Evolutionary conservation across 1,140 invertebrate genomes (phyloP).

Genomic region (Caenorhabditis latens): DNA sequence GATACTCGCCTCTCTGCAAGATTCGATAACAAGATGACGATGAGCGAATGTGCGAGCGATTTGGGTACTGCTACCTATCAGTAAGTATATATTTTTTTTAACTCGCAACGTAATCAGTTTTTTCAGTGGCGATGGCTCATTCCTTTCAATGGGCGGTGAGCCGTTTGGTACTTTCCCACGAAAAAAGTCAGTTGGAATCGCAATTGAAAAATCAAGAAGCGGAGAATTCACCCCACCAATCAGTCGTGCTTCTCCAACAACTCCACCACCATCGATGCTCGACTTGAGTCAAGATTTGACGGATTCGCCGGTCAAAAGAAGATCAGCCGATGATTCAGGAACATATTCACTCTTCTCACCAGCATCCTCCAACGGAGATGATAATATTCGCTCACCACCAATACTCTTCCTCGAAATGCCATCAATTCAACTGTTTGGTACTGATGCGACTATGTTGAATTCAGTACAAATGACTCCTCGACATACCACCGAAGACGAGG

Average conservation of each 20-base stretch:
- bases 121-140: slow-evolving; percentile 46
- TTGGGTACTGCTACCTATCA: slow-evolving; percentile 37
- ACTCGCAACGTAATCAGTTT: background rate
- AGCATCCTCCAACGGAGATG: slow-evolving; percentile 23
- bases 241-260: slow-evolving; percentile 57
- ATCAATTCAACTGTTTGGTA: background rate
- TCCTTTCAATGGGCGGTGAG: slow-evolving; percentile 25
- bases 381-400: background rate
- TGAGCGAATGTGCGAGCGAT: slow-evolving; percentile 38
- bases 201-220: slow-evolving; percentile 12
- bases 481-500: slow-evolving; percentile 35
- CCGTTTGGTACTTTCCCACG: slow-evolving; percentile 49
- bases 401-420: slow-evolving; percentile 18
- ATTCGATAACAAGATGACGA: slow-evolving; percentile 30
- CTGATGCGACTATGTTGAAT: background rate
- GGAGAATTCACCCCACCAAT: slow-evolving; percentile 42
- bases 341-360: slow-evolving; percentile 19
- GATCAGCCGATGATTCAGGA: slow-evolving; percentile 35
- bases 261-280: slow-evolving; percentile 52
- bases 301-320: slow-evolving; percentile 13
- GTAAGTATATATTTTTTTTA: background rate
- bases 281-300: slow-evolving; percentile 27
- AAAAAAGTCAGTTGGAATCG: slow-evolving; percentile 18
- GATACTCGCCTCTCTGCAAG: slow-evolving; percentile 54
- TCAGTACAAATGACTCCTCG: slow-evolving; percentile 48